phyloP scores from a whole-genome alignment of 2,797 vertebrate genomes.

The Microhierax caerulescens region DNA sequence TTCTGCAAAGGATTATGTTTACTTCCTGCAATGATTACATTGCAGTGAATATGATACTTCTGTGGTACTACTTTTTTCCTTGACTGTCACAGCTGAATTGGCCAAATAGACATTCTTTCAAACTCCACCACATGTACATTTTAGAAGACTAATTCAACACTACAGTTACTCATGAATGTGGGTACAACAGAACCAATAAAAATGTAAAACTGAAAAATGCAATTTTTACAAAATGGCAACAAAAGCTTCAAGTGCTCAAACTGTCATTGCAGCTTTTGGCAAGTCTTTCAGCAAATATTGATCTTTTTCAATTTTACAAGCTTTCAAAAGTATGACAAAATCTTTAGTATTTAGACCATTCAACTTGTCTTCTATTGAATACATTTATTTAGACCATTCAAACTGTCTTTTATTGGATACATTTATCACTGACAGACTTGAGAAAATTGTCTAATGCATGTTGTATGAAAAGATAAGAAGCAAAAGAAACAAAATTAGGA shows the following conservation, averaged over 20 bases:
- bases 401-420: neutral
- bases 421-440: neutral
- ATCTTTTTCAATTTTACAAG: slow-evolving; percentile 14
- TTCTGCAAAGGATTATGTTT: neutral
- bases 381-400: neutral
- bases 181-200: neutral
- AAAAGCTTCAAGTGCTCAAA: neutral
- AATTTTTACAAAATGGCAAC: slow-evolving; percentile 13
- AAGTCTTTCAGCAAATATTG: slow-evolving; percentile 29
- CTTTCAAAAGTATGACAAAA: slow-evolving; percentile 17
- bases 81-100: neutral
- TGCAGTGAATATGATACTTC: neutral
- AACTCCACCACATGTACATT: neutral
- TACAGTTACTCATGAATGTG: slow-evolving; percentile 12
- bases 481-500: neutral
- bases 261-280: slow-evolving; percentile 1
- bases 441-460: slow-evolving; percentile 12
- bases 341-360: neutral
- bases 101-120: neutral
- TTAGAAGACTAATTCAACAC: slow-evolving; percentile 9
- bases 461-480: neutral
- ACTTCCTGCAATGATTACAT: neutral
- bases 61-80: neutral
- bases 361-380: neutral
- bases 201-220: neutral